These are phyloP conservation scores for Colius striatus DNA, from an alignment of 2,113 vertebrate genomes.

Conservation along the genomic window DNA sequence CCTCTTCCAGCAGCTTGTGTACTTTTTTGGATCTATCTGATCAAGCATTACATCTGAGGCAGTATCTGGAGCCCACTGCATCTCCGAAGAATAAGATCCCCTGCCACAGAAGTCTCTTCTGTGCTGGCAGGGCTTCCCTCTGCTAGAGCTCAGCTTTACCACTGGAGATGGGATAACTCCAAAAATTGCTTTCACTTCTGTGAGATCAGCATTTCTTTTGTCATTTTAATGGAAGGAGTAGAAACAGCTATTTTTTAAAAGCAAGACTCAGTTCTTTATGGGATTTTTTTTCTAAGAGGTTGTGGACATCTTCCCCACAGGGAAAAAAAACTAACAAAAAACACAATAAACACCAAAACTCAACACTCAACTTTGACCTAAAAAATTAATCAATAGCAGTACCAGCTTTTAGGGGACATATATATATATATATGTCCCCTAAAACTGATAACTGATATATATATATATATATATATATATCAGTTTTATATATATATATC, in stretches of 20 bases:
- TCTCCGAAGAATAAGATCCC: background rate
- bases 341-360: background rate
- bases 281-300: background rate
- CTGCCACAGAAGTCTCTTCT: accelerated
- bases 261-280: background rate
- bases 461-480: background rate
- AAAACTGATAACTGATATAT: background rate
- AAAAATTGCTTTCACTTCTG: background rate
- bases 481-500: no score
- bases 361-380: background rate
- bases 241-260: constrained; percentile 23
- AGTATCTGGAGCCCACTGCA: background rate
- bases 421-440: no score
- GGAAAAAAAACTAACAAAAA: background rate
- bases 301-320: background rate
- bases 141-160: background rate
- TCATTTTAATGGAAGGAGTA: constrained; percentile 24
- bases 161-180: background rate
- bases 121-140: background rate
- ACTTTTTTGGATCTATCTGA: background rate
- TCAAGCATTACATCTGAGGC: background rate
- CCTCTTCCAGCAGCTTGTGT: background rate
- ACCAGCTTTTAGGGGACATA: background rate
- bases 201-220: background rate
- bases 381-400: background rate